A percentile compares a stretch with the other conserved stretches of the same genome.
Conservation (phyloP, 2,113 vertebrate species). For the Eptesicus fuscus region DNA sequence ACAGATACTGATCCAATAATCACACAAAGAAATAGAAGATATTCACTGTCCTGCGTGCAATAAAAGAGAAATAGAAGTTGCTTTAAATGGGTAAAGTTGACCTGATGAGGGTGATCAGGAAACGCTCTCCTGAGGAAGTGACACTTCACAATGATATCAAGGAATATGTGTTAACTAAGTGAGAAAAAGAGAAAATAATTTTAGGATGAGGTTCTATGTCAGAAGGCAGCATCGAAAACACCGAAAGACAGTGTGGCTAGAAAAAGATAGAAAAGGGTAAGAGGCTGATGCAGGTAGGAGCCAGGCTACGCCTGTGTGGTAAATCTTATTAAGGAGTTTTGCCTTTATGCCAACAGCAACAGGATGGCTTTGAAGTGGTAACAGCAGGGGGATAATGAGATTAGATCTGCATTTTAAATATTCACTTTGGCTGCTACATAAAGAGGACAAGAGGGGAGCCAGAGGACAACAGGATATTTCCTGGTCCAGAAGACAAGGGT, state of each 20-base stretch:
- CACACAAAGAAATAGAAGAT: neutral
- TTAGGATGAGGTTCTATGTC: neutral
- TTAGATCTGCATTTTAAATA: slow-evolving; percentile 40
- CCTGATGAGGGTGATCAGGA: neutral
- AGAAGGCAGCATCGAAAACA: neutral
- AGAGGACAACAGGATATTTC: neutral
- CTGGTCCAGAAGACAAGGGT: neutral
- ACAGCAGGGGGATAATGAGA: neutral
- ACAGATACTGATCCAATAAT: neutral
- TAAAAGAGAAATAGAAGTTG: neutral
- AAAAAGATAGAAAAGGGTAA: neutral
- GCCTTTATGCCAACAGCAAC: neutral
- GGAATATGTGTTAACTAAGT: neutral
- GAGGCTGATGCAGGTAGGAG: neutral
- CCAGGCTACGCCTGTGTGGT: neutral
- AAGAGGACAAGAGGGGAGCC: neutral
- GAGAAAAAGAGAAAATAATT: neutral
- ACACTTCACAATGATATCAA: neutral
- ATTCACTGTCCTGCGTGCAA: neutral
- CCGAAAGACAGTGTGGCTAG: neutral
- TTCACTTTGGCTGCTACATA: neutral
- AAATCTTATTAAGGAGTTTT: neutral
- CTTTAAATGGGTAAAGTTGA: neutral
- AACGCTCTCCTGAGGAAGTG: neutral
- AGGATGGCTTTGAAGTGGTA: slow-evolving; percentile 18